phyloP scores from a whole-genome alignment of 2,888 invertebrate species.

The Ptilodon capucinus region DNA sequence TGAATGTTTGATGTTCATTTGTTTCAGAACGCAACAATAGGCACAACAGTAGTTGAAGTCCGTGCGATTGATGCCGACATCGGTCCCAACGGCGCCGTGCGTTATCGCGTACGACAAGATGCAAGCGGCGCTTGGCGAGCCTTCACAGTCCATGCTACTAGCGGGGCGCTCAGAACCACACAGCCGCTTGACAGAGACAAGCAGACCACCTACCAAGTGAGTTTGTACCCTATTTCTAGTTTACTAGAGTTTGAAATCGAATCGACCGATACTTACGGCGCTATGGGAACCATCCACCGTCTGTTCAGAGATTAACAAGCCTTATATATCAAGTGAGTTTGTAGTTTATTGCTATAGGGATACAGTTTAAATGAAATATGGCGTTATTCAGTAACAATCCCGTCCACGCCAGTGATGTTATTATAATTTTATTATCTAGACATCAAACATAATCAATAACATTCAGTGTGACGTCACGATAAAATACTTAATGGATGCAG shows the following conservation, averaged over 20 bases:
- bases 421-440: no score
- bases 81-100: conserved; percentile 94
- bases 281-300: no score
- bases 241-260: background rate
- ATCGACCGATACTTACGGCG: background rate
- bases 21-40: conserved; percentile 91
- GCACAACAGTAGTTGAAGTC: conserved; percentile 90
- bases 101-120: conserved; percentile 92
- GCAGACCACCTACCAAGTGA: conserved; percentile 90
- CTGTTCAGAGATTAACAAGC: no score
- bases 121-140: conserved; percentile 91
- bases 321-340: background rate
- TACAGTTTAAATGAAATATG: no score
- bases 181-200: conserved; percentile 90
- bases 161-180: conserved; percentile 89
- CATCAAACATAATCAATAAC: no score
- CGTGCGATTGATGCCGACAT: conserved; percentile 94
- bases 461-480: no score
- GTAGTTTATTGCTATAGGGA: background rate
- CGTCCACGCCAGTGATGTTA: no score
- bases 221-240: background rate
- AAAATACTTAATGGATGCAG: no score
- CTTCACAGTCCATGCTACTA: conserved; percentile 90
- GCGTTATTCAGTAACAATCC: background rate
- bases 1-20: background rate